A percentile compares a stretch with the other conserved stretches of the same genome.
Evolutionary conservation across 2,797 vertebrate genomes (phyloP).

Genomic region (Varecia variegata): DNA sequence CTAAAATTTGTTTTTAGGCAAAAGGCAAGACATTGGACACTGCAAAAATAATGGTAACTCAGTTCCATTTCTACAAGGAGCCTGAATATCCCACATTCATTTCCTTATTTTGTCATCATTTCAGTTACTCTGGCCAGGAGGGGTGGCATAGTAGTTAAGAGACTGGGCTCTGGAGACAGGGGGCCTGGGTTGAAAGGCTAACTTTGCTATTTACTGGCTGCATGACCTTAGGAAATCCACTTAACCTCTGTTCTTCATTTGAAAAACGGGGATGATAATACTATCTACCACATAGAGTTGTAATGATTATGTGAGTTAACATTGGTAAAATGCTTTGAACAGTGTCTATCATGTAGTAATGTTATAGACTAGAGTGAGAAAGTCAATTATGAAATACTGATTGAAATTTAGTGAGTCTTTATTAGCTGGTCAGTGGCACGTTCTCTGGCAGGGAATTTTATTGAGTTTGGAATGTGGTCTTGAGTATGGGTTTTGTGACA

Average conservation of each 20-base stretch:
- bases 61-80: not conserved
- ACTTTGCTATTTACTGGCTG: not conserved
- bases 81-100: not conserved
- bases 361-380: too few relatives aligned
- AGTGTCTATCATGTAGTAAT: not conserved
- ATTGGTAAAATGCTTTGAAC: not conserved
- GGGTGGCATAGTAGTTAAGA: not conserved
- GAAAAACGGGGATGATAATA: not conserved
- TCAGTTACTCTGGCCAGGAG: not conserved
- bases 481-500: too few relatives aligned
- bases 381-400: too few relatives aligned
- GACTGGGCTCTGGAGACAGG: not conserved
- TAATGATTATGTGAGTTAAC: not conserved
- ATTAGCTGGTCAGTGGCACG: too few relatives aligned
- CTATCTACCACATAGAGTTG: not conserved
- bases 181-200: not conserved
- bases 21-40: not conserved
- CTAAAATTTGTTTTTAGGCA: not conserved
- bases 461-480: too few relatives aligned
- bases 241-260: slow-evolving; percentile 2
- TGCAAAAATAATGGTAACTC: not conserved
- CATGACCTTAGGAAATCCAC: not conserved
- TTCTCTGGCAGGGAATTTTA: too few relatives aligned
- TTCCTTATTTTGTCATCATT: slow-evolving; percentile 5
- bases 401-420: too few relatives aligned